Evolutionary conservation across 2,888 invertebrate genomes (phyloP).

Genomic region (Papilio gigon): DNA sequence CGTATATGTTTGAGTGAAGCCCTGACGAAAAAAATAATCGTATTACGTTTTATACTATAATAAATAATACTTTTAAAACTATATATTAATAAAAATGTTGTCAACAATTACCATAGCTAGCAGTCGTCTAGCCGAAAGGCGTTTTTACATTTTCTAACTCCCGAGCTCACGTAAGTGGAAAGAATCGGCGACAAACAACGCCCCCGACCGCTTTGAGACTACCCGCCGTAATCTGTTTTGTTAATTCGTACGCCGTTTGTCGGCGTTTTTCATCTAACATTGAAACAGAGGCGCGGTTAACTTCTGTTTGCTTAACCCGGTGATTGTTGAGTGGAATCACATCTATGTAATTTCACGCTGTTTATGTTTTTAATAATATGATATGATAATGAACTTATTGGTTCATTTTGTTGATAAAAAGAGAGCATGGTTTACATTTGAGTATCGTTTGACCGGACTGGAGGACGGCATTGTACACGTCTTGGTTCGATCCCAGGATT

Average conservation of each 20-base stretch:
- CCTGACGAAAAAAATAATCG: too few species aligned
- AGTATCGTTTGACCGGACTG: too few species aligned
- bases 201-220: conserved; percentile 65
- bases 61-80: background rate
- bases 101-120: background rate
- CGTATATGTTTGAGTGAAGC: too few species aligned
- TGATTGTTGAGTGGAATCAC: conserved; percentile 42
- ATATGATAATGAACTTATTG: background rate
- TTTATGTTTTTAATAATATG: conserved; percentile 30
- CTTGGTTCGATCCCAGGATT: too few species aligned
- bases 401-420: background rate
- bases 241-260: conserved; percentile 72
- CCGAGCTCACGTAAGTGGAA: conserved; percentile 65
- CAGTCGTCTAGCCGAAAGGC: conserved; percentile 43
- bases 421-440: background rate
- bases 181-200: conserved; percentile 72
- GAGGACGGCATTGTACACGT: too few species aligned
- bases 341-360: conserved; percentile 35
- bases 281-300: conserved; percentile 55
- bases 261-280: conserved; percentile 64
- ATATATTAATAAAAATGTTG: background rate
- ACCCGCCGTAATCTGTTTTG: conserved; percentile 79
- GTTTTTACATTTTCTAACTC: conserved; percentile 47
- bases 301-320: conserved; percentile 54
- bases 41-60: too few species aligned